A percentile compares a stretch with the other conserved stretches of the same genome.
These are phyloP conservation scores for Neopelma chrysocephalum DNA, from an alignment of 2,797 vertebrate genomes.

Conservation along the genomic window DNA sequence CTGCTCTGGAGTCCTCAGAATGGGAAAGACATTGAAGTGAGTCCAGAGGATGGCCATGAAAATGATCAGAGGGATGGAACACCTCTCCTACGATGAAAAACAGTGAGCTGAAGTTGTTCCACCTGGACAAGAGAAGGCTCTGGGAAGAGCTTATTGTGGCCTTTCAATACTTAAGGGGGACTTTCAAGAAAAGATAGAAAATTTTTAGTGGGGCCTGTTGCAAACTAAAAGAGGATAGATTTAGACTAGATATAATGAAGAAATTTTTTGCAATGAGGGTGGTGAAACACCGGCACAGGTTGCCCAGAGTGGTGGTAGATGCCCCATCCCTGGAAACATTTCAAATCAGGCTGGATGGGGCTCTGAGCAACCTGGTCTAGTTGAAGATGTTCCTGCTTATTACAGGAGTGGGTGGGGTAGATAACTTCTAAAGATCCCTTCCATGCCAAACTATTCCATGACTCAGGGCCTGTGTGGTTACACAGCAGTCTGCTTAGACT, in stretches of 20 bases:
- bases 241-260: background rate
- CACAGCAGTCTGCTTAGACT: accelerated
- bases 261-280: background rate
- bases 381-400: background rate
- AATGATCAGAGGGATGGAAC: background rate
- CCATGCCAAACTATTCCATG: background rate
- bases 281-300: background rate
- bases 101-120: background rate
- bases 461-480: background rate
- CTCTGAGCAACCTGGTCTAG: background rate
- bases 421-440: background rate
- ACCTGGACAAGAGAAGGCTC: background rate
- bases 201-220: background rate
- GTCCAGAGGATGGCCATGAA: background rate
- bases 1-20: background rate
- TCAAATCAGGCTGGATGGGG: background rate
- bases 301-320: background rate
- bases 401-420: background rate
- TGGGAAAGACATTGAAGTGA: background rate
- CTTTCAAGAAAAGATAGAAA: background rate
- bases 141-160: background rate
- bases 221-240: background rate
- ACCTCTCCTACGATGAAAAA: background rate
- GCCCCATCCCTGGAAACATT: background rate
- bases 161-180: background rate